phyloP scores from a whole-genome alignment of 2,113 vertebrate species.

The Calcarius ornatus region DNA sequence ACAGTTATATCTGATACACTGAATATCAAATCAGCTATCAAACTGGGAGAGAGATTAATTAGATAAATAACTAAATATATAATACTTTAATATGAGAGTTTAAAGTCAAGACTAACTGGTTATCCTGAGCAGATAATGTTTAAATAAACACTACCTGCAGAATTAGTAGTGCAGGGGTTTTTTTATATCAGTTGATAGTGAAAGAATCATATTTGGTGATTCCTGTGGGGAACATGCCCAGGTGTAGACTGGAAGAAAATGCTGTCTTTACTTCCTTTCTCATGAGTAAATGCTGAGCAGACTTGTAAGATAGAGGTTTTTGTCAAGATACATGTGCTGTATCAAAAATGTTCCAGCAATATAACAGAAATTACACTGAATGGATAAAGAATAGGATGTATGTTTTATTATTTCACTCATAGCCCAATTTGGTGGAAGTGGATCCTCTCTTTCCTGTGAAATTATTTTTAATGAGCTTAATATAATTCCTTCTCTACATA shows the following conservation, averaged over 20 bases:
- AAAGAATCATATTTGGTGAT: not conserved
- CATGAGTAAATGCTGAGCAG: not conserved
- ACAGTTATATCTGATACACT: not conserved
- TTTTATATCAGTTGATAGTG: not conserved
- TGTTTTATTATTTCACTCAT: constrained; percentile 42
- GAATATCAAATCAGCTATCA: constrained; percentile 8
- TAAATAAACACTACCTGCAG: not conserved
- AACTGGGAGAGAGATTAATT: not conserved
- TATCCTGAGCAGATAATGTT: not conserved
- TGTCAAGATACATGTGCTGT: constrained; percentile 27
- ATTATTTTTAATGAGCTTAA: constrained; percentile 56
- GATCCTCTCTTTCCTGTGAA: constrained; percentile 43
- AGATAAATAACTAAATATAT: not conserved
- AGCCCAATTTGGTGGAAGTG: not conserved
- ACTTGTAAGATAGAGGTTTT: not conserved
- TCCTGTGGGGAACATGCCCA: not conserved
- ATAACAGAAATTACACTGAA: not conserved
- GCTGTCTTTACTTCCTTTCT: not conserved
- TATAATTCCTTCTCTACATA: not conserved
- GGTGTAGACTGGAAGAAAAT: not conserved
- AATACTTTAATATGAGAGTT: not conserved
- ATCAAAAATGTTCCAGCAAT: not conserved
- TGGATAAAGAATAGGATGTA: constrained; percentile 21
- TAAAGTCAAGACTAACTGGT: not conserved
- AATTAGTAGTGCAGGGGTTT: not conserved